Evolutionary conservation across 2,113 vertebrate genomes (phyloP), one percentile per base, ranked within the genome.

Genomic region (Noctilio leporinus): DNA sequence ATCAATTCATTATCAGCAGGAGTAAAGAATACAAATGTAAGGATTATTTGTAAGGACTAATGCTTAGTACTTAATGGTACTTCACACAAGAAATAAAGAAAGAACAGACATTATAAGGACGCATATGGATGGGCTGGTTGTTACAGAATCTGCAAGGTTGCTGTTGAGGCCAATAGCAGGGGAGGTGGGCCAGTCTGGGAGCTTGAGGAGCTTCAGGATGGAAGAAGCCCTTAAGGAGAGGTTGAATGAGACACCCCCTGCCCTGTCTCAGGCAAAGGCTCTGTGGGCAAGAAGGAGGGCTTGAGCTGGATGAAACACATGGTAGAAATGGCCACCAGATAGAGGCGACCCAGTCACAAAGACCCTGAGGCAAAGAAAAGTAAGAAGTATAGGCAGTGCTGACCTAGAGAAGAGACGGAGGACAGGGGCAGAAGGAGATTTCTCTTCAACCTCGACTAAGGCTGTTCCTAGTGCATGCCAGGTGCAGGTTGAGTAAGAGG

Each of bases 401-500:
- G 55, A 35, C 12, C 67, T 1, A 0, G 40, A 64, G 11, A 40
- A 69, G 40, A 33, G 51, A 10, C 3, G 7, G 43, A 38, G 11
- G 8, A 40, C 14, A 4, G 45, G 53, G 62, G 28, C 35, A 59
- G 49, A 76, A 59, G 0, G 4, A 10, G 24, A 28, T 62, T 45
- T 33, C 26, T 62, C 45, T 15, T 70, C 47, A 24, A 80, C 78
- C 78, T 86, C 75, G 64, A 38, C n/a, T 5, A 10, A 81, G 33
- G 51, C 76, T 53, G 12, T 70, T 87, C 75, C 80, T 24, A 6
- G 35, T 33, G 35, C 43, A 1, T 8, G 49, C 80, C 70, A 47
- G 83, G 72, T 70, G 45, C 3, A 38, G 62, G 91, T 33, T 49
- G 83, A 59, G 86, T 26, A 55, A 55, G 86, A 55, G 22, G 77